These are phyloP conservation scores for Hoplodrina blanda DNA, from an alignment of 2,888 invertebrate genomes.

Conservation along the genomic window DNA sequence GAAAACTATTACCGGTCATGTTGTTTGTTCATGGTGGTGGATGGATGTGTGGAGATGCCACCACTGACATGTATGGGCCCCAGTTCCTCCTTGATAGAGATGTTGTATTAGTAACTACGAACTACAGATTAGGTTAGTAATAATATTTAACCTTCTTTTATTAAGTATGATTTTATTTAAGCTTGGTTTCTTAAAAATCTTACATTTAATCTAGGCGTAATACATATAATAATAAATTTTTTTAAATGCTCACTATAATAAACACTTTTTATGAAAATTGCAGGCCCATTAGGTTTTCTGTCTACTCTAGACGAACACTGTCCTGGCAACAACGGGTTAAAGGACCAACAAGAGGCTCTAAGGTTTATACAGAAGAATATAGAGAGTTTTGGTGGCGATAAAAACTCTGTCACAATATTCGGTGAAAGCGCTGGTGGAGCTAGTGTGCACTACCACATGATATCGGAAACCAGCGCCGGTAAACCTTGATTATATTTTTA, in stretches of 20 bases:
- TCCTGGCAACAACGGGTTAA: constrained; percentile 93
- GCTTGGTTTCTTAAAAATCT: neutral
- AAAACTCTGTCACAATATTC: constrained; percentile 92
- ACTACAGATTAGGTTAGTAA: constrained; percentile 92
- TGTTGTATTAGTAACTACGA: constrained; percentile 92
- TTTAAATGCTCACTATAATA: neutral
- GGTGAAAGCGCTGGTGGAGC: constrained; percentile 94
- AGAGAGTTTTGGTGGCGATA: constrained; percentile 91
- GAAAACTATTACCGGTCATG: constrained; percentile 92
- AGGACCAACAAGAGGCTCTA: constrained; percentile 92
- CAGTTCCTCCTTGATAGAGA: constrained; percentile 93
- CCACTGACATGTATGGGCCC: constrained; percentile 93
- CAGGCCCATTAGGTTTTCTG: constrained; percentile 92
- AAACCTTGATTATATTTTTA: constrained; percentile 27
- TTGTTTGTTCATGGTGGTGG: constrained; percentile 94
- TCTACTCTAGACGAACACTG: constrained; percentile 92
- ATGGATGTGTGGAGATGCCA: constrained; percentile 93
- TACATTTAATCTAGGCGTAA: neutral
- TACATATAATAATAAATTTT: too few species aligned
- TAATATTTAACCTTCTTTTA: neutral
- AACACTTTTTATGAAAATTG: constrained; percentile 4
- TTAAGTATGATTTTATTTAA: too few species aligned
- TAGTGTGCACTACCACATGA: constrained; percentile 93
- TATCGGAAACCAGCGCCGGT: constrained; percentile 91
- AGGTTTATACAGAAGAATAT: constrained; percentile 92